Percentiles rank a stretch among this genome's conserved stretches.
Conservation (phyloP, 2,113 vertebrate species). For the Psilopogon haemacephalus region DNA sequence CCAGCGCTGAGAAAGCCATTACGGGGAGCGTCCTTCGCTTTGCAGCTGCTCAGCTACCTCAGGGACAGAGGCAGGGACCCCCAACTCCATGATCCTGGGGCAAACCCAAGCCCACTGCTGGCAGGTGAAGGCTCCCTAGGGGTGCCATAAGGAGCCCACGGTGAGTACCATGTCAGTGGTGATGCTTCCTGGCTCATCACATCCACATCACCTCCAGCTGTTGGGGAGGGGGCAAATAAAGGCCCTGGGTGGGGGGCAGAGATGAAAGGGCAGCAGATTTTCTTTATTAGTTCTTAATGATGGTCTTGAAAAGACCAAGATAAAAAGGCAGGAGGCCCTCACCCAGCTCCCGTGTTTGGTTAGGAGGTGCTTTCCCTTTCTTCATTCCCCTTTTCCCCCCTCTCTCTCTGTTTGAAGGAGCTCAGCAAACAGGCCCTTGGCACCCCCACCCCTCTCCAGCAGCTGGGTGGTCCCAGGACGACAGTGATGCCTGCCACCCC, state of each 20-base stretch:
- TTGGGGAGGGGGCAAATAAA: not conserved
- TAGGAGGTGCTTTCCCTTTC: constrained; percentile 18
- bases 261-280: constrained; percentile 1
- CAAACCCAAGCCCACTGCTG: accelerated
- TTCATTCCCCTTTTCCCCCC: not conserved
- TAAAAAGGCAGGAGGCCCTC: constrained; percentile 21
- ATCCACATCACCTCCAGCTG: accelerated
- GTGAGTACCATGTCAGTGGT: accelerated
- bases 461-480: not conserved
- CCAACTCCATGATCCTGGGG: accelerated
- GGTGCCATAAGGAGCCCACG: accelerated
- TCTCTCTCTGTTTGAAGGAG: not conserved
- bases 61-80: accelerated
- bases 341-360: not conserved
- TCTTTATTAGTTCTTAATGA: not conserved
- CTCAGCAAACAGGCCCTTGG: not conserved
- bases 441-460: accelerated
- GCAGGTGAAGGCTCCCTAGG: accelerated
- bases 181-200: accelerated
- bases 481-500: too few relatives aligned
- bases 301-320: not conserved
- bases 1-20: not conserved
- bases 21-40: not conserved
- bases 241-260: not conserved
- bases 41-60: not conserved